Conservation (phyloP, 2,113 vertebrate species). For the Mesocricetus auratus region DNA sequence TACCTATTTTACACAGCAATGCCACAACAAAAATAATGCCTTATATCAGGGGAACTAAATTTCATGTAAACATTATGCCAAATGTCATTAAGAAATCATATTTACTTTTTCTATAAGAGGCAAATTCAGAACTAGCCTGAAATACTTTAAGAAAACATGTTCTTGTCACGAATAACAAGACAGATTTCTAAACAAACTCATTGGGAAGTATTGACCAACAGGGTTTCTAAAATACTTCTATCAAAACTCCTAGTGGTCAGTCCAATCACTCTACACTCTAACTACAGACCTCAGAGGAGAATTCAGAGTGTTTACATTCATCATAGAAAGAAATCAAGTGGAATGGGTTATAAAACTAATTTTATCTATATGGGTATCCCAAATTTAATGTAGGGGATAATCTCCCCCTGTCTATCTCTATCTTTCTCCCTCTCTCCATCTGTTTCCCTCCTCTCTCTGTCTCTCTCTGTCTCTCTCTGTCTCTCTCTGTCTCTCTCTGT, state of each 20-base stretch:
- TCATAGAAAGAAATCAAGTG: slow-evolving; percentile 2
- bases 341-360: not conserved
- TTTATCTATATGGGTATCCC: not conserved
- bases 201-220: not conserved
- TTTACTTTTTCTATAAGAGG: not conserved
- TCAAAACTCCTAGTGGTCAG: not conserved
- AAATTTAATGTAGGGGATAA: no score
- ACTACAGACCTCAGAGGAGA: not conserved
- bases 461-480: no score
- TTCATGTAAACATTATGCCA: slow-evolving; percentile 34
- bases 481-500: not conserved
- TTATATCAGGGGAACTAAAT: not conserved
- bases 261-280: not conserved
- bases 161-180: not conserved
- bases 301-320: not conserved
- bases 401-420: not conserved
- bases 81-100: not conserved
- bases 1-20: not conserved
- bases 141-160: slow-evolving; percentile 2
- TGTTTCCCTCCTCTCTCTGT: fast-evolving
- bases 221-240: not conserved
- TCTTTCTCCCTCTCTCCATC: no score
- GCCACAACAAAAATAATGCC: not conserved
- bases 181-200: not conserved
- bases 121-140: not conserved